Conservation (phyloP, 2,797 vertebrate species). For the Brachymystax lenok region DNA sequence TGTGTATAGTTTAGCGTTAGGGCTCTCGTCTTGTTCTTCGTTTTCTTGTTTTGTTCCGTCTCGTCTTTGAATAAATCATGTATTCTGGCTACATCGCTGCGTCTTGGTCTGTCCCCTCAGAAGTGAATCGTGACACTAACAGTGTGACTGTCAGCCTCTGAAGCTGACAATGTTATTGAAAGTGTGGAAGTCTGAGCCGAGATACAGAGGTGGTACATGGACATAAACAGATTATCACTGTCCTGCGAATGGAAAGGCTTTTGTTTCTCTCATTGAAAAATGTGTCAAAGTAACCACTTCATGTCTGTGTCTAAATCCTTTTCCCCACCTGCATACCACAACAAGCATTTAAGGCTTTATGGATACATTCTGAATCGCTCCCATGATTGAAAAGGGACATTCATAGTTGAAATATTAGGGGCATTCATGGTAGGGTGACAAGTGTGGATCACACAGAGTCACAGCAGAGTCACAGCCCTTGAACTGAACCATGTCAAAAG, state of each 20-base stretch:
- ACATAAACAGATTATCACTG: background rate
- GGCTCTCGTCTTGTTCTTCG: too few relatives aligned
- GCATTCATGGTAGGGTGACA: background rate
- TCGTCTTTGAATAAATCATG: too few relatives aligned
- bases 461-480: background rate
- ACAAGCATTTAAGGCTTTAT: background rate
- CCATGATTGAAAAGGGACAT: background rate
- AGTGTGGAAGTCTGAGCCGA: background rate
- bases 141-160: background rate
- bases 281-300: background rate
- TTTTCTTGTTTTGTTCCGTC: too few relatives aligned
- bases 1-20: too few relatives aligned
- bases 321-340: background rate
- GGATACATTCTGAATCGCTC: background rate
- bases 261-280: background rate
- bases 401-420: background rate
- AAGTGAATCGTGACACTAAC: too few relatives aligned
- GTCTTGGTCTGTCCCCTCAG: too few relatives aligned
- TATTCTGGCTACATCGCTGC: too few relatives aligned
- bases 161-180: background rate
- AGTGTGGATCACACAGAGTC: background rate
- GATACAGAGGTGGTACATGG: background rate
- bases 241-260: background rate
- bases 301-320: background rate
- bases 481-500: conserved; percentile 35